Evolutionary conservation across 2,888 invertebrate genomes (phyloP), one percentile per base, ranked within the genome.

Genomic region (Apamea epomidion): DNA sequence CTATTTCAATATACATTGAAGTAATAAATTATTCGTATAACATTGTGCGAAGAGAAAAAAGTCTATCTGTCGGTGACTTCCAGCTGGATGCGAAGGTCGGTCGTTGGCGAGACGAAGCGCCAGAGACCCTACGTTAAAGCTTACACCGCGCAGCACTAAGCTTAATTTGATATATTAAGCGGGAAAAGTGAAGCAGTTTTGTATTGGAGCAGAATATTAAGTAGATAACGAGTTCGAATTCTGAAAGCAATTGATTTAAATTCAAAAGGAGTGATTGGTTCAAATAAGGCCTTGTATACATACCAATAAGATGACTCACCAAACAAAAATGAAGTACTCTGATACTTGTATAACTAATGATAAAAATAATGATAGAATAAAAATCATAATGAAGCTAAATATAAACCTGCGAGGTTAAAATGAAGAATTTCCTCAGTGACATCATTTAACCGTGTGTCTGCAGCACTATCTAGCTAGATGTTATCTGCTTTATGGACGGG

Each of bases 61-160:
- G 62, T 78, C 16, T 74, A 74, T 62, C 79, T 69, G 83, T 76
- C 82, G 79, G 80, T 86, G 87, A 86, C 86, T 88, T 85, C 83
- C 87, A 89, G 72, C 60, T 80, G 83, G 80, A 81, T 81, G 76
- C 84, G 89, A 91, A 91, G 91, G 91, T 84, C 90, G 90, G 87
- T 90, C 88, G 64, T 78, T 80, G 86, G 74, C 86, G 76, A 86
- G 84, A 81, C 81, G 80, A 82, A 68, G 80, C 68, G 71, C 77
- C 69, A 68, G 64, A 77, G 69, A 83, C 76, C 68, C 73, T 62
- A 69, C 54, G 62, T 62, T 54, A 62, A 80, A 83, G 77, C 84
- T 80, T 67, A 73, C 54, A 64, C 37, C 14, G 32, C 32, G 54
- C 10, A 71, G n/a, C 37, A 48, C 18, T n/a, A 32, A 64, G 42